Evolutionary conservation across 2,113 vertebrate genomes (phyloP).

Genomic region (Coreoperca whiteheadi): DNA sequence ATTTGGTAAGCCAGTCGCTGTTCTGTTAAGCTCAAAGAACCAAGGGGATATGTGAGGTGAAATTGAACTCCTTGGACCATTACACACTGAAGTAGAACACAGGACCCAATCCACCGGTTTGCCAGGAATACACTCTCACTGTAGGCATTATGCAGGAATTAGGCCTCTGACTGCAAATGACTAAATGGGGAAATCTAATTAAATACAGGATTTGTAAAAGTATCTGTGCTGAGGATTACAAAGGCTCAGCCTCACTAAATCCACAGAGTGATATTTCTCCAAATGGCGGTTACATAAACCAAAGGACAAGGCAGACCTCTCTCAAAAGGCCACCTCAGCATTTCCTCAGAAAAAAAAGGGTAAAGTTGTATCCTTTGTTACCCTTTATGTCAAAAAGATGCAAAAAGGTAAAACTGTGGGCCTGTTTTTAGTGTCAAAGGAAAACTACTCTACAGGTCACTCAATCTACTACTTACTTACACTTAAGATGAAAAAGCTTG

Average conservation of each 20-base stretch:
- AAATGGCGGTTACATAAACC: slow-evolving; percentile 72
- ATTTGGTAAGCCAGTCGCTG: slow-evolving; percentile 25
- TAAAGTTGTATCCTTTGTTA: neutral
- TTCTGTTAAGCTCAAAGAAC: slow-evolving; percentile 44
- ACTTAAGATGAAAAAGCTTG: slow-evolving; percentile 33
- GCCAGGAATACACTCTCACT: slow-evolving; percentile 64
- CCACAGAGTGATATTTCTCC: slow-evolving; percentile 68
- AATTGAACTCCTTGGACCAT: slow-evolving; percentile 70
- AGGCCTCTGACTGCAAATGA: slow-evolving; percentile 73
- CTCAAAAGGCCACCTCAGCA: slow-evolving; percentile 44
- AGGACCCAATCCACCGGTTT: slow-evolving; percentile 40
- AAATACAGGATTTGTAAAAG: slow-evolving; percentile 83
- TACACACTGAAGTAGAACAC: slow-evolving; percentile 68
- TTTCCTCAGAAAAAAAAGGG: neutral
- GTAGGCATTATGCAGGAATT: slow-evolving; percentile 74
- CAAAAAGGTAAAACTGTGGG: neutral
- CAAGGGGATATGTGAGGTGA: slow-evolving; percentile 55
- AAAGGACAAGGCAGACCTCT: slow-evolving; percentile 51
- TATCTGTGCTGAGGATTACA: slow-evolving; percentile 80
- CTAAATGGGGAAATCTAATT: slow-evolving; percentile 82
- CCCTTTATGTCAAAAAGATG: slow-evolving; percentile 9
- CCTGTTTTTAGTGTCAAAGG: neutral
- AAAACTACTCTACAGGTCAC: slow-evolving; percentile 31
- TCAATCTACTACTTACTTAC: slow-evolving; percentile 11
- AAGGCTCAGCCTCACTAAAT: slow-evolving; percentile 72